A percentile compares a stretch with the other conserved stretches of the same genome.
Evolutionary conservation across 2,888 invertebrate species (phyloP).

Genomic region (Diaphora mendica): DNA sequence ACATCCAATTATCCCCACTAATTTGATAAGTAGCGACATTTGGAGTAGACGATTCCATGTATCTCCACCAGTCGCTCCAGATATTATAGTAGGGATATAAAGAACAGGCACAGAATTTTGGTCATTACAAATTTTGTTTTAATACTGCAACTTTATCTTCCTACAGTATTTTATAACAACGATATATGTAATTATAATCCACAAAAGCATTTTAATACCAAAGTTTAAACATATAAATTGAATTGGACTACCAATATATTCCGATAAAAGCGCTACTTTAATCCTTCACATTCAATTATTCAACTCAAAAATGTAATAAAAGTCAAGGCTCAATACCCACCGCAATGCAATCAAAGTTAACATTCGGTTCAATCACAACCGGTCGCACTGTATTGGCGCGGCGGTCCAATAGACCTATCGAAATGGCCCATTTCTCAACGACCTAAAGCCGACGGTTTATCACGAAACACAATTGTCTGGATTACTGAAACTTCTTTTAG

Average conservation of each 20-base stretch:
- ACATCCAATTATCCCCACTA: too few species aligned
- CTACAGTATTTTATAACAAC: too few species aligned
- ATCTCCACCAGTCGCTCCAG: too few species aligned
- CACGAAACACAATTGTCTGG: conserved; percentile 40
- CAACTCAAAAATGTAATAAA: conserved; percentile 41
- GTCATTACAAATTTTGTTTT: too few species aligned
- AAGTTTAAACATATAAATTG: neutral
- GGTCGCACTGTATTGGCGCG: conserved; percentile 34
- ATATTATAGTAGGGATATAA: too few species aligned
- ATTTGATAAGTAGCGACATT: too few species aligned
- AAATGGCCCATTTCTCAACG: conserved; percentile 38
- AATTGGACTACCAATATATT: neutral
- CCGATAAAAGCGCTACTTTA: neutral
- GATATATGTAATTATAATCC: too few species aligned
- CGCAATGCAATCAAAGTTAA: conserved; percentile 51
- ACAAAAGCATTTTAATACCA: neutral
- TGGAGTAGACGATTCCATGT: too few species aligned
- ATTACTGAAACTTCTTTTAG: conserved; percentile 34
- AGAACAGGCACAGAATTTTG: too few species aligned
- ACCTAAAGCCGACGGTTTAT: conserved; percentile 38
- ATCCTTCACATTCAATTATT: conserved; percentile 21
- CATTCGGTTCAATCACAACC: conserved; percentile 27
- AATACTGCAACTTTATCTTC: too few species aligned
- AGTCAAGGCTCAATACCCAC: conserved; percentile 32
- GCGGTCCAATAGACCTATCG: conserved; percentile 27